Evolutionary conservation across 1,140 invertebrate genomes (phyloP).

Genomic region (Lethrus apterus): DNA sequence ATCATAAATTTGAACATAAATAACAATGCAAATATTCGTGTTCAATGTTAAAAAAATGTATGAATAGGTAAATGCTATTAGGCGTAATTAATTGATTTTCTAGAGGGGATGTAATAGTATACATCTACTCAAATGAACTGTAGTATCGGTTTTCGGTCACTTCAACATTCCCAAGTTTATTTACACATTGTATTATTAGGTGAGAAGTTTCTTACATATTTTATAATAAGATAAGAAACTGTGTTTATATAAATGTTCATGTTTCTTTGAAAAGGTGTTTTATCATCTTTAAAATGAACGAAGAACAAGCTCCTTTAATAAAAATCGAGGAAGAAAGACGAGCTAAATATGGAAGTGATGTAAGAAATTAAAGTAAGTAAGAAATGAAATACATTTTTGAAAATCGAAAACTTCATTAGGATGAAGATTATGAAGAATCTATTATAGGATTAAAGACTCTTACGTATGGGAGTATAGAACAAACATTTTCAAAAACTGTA

Average conservation of each 20-base stretch:
- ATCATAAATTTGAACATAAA: no score
- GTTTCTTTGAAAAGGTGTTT: background rate
- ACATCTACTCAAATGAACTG: conserved; percentile 4
- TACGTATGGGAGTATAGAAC: conserved; percentile 9
- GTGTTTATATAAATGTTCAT: conserved; percentile 10
- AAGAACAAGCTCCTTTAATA: conserved; percentile 10
- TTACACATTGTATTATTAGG: conserved; percentile 9
- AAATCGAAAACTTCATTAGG: conserved; percentile 3
- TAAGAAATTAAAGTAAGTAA: background rate
- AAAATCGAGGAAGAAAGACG: conserved; percentile 5
- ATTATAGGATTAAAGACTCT: no score
- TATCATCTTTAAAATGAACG: conserved; percentile 11
- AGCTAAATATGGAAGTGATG: background rate
- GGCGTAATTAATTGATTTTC: conserved; percentile 9
- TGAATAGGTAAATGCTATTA: no score
- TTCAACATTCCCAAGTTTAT: conserved; percentile 6
- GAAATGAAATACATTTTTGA: background rate
- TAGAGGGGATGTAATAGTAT: conserved; percentile 8
- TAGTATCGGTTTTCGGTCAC: conserved; percentile 9
- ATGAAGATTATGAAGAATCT: conserved; percentile 3
- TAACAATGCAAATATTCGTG: no score
- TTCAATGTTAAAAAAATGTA: no score
- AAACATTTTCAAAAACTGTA: background rate
- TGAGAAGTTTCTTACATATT: no score
- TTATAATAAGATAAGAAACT: no score